Evolutionary conservation across 2,888 invertebrate genomes (phyloP), one percentile per base, ranked within the genome.

Genomic region (Coremacera marginata): DNA sequence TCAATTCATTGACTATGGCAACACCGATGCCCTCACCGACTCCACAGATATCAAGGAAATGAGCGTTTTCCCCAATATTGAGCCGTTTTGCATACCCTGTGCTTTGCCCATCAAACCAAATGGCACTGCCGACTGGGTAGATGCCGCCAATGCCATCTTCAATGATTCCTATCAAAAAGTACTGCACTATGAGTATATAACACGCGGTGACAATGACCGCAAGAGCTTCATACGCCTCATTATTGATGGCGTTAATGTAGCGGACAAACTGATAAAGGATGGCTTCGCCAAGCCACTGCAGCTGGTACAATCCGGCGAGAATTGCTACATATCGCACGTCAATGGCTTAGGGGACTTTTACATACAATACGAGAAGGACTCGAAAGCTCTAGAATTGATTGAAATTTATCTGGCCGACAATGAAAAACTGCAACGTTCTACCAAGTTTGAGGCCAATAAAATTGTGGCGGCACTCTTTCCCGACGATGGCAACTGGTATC

Each of bases 1-100:
- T 0, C 92, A 94, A 49, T 95, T 95, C 83, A 92, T 95, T 16
- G 95, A 95, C 86, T 95, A 92, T 83, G 95, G 95, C 11, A 95
- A 95, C 84, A 94, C 94, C 0, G 95, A 95, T 82, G 93, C 94
- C 0, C 90, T 95, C 0, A 92, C 93, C 65, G 94, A 93, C 80
- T 90, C 91, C 27, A 91, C 91, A 0, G 89, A 91, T 31, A 90
- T 95, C 11, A 94, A 93, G 83, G 90, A 90, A 4, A 89, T 94
- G 80, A 85, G 85, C 76, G 84, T 88, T 76, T 88, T 87, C 77
- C 81, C 84, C 0, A 84, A 88, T 44, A 92, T 94, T 0, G 91
- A 92, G 0, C 90, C 91, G 16, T 88, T 93, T 82, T 91, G 92
- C 63, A 87, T 93, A 19, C 92, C 93, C 78, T 93, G 94, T 55